Evolutionary conservation across 2,888 invertebrate genomes (phyloP).

Genomic region (Minunthozetes semirufus): DNA sequence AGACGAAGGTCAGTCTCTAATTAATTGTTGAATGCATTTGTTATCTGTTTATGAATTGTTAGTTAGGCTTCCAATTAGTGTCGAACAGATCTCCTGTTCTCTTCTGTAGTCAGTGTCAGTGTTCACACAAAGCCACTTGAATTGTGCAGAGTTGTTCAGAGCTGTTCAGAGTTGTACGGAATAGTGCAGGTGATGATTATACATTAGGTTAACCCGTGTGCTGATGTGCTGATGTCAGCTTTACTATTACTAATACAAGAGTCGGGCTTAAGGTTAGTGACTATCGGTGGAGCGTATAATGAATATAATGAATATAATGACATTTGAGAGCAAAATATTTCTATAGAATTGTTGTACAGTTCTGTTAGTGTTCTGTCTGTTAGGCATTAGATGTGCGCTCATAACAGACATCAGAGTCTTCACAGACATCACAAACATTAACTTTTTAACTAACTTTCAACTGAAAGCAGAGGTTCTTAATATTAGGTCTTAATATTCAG

Average conservation of each 20-base stretch:
- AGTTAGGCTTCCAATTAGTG: conserved; percentile 11
- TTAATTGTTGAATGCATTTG: conserved; percentile 20
- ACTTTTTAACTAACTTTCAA: too few species aligned
- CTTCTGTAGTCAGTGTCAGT: neutral
- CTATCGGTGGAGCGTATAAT: neutral
- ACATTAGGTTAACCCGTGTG: conserved; percentile 14
- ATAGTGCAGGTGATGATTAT: conserved; percentile 13
- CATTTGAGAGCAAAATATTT: neutral
- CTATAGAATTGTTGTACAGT: neutral
- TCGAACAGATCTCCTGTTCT: neutral
- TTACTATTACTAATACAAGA: neutral
- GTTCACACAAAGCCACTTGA: neutral
- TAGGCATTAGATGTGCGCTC: too few species aligned
- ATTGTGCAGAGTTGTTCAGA: neutral
- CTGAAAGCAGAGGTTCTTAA: too few species aligned
- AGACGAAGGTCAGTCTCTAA: conserved; percentile 24
- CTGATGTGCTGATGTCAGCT: neutral
- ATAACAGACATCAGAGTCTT: too few species aligned
- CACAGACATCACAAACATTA: too few species aligned
- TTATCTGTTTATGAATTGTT: neutral
- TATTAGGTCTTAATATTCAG: neutral
- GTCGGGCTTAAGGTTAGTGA: neutral
- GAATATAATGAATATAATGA: too few species aligned
- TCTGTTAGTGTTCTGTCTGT: too few species aligned
- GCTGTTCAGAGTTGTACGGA: neutral